Percentiles rank a stretch among this genome's conserved stretches.
phyloP scores from a whole-genome alignment of 2,113 vertebrate species.

The Empidonax traillii region DNA sequence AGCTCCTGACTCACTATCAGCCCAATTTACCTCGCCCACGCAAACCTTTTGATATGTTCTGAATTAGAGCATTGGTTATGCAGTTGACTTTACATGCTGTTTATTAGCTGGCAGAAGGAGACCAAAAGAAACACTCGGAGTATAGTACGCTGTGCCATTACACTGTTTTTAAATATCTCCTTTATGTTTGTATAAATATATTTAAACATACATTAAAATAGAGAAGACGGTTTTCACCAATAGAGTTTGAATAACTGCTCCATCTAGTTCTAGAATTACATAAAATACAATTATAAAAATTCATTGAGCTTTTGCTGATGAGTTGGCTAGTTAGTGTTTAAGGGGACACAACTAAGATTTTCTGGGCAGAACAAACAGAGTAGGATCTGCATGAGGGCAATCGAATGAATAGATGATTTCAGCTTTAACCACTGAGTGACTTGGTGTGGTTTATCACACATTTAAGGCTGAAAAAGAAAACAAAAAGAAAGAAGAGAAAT shows the following conservation, averaged over 20 bases:
- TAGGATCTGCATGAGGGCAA: not conserved
- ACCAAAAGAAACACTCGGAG: conserved; percentile 29
- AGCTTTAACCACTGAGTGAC: conserved; percentile 34
- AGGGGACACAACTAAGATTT: not conserved
- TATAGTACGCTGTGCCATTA: not conserved
- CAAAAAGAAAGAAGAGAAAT: conserved; percentile 46
- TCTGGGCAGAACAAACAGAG: not conserved
- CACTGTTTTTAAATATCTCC: conserved; percentile 30
- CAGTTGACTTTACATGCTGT: conserved; percentile 32
- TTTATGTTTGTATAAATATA: conserved; percentile 45
- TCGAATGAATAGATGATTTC: conserved; percentile 10
- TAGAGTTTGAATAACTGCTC: not conserved
- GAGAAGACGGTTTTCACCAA: not conserved
- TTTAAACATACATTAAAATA: conserved; percentile 13
- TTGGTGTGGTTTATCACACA: conserved; percentile 1
- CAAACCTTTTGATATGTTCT: conserved; percentile 54
- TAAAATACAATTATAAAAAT: not conserved
- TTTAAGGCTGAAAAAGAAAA: conserved; percentile 24
- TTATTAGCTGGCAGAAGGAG: conserved; percentile 36
- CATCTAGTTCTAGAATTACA: not conserved
- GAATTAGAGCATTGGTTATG: conserved; percentile 39
- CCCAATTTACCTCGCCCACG: conserved; percentile 40
- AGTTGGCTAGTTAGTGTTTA: not conserved
- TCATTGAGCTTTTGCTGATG: not conserved
- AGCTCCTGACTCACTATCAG: conserved; percentile 49